These are phyloP conservation scores for Eulemur rufifrons DNA, from an alignment of 2,113 vertebrate species.

Conservation along the genomic window DNA sequence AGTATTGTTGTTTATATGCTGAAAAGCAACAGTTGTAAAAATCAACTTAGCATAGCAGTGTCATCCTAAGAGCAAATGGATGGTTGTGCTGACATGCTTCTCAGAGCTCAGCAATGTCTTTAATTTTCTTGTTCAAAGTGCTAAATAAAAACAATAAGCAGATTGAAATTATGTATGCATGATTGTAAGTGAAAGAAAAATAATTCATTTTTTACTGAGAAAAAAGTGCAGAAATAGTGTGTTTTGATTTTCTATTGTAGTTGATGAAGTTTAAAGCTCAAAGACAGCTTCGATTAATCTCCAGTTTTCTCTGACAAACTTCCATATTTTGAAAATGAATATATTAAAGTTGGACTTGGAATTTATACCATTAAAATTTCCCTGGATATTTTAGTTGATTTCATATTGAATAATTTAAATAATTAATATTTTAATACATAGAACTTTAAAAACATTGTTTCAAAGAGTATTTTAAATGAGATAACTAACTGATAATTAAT, in stretches of 20 bases:
- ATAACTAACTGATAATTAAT: not conserved
- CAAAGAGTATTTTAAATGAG: not conserved
- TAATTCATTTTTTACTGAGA: conserved; percentile 50
- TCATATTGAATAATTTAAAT: conserved; percentile 37
- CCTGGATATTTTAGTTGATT: conserved; percentile 48
- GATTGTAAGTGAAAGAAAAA: conserved; percentile 66
- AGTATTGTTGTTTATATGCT: conserved; percentile 53
- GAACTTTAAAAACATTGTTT: not conserved
- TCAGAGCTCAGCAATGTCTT: conserved; percentile 42
- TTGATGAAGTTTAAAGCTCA: conserved; percentile 34
- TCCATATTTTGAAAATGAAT: conserved; percentile 45
- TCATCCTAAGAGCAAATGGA: conserved; percentile 34
- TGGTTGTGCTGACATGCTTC: conserved; percentile 47
- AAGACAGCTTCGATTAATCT: conserved; percentile 19
- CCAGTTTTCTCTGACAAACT: not conserved
- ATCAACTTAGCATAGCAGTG: not conserved
- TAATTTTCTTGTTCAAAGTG: conserved; percentile 48
- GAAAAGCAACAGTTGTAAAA: conserved; percentile 50
- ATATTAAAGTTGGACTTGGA: conserved; percentile 33
- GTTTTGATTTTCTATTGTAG: conserved; percentile 18
- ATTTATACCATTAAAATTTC: not conserved
- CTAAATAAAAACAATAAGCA: conserved; percentile 66
- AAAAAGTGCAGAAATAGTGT: conserved; percentile 33
- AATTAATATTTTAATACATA: not conserved
- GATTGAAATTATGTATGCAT: conserved; percentile 56